Evolutionary conservation across 2,797 vertebrate genomes (phyloP).

Genomic region (Carduelis carduelis): DNA sequence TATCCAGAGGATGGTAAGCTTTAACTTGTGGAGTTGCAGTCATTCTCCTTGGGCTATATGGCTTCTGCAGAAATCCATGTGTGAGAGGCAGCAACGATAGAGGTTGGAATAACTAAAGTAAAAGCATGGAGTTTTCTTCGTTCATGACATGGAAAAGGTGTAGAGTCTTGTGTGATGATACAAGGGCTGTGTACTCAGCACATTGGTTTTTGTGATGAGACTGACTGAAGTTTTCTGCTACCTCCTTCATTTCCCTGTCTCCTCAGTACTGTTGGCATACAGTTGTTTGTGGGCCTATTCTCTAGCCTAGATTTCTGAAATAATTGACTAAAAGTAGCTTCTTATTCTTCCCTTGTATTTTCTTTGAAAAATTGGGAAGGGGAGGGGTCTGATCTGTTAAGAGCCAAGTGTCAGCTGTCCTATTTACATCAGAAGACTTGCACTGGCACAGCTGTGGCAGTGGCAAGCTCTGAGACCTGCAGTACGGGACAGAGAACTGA

Average conservation of each 20-base stretch:
- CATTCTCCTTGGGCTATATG: neutral
- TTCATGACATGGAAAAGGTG: fast-evolving
- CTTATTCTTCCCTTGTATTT: neutral
- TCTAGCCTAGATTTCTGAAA: neutral
- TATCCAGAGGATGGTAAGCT: neutral
- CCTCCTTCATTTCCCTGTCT: neutral
- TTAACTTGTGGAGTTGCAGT: neutral
- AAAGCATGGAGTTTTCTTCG: neutral
- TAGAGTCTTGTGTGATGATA: neutral
- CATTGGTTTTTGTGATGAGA: neutral
- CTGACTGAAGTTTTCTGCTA: neutral
- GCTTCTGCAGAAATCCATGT: neutral
- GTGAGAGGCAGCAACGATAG: neutral
- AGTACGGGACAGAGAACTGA: neutral
- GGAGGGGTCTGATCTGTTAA: neutral
- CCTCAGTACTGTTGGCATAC: neutral
- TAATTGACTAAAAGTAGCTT: neutral
- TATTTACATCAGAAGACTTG: neutral
- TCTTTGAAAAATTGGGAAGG: neutral
- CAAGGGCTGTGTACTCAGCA: neutral
- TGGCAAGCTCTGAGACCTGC: neutral
- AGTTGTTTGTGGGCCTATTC: neutral
- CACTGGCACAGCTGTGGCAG: neutral
- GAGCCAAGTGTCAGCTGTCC: neutral
- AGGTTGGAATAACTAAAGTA: neutral